Base-by-base conservation (phyloP, 2,113 vertebrate genomes). In the Spilogale gracilis region DNA sequence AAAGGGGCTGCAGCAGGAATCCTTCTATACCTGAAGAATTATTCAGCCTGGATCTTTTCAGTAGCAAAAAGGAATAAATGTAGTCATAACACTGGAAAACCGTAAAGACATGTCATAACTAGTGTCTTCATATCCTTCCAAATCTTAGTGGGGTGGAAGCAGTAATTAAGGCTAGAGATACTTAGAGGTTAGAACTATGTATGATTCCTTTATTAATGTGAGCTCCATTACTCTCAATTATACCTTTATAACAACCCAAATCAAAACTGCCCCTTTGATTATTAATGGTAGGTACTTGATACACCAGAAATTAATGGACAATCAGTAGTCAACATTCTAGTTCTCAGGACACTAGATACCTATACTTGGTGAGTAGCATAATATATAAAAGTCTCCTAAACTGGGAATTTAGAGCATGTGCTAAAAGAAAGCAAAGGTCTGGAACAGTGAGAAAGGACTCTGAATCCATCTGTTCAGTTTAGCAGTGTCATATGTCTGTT, bases 351-450 rank as follows among this genome's bases (percentile, higher is more conserved):
- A 94, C 45, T 79, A 61, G 38, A 80, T n/a, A 45, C 25, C 13
- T 27, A 74, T 60, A 90, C 6, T 25, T 45, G 74, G 9, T 83
- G 50, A 85, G 10, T 43, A 81, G 32, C 30, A 86, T 60, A 69
- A 38, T 65, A 18, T 11, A 38, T 21, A 88, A 71, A 89, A 32
- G 14, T 27, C 54, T 58, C 32, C 43, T 71, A 78, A 82, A 27
- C 18, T 30, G 20, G 74, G 23, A 87, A 82, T 88, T 96, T 56
- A 95, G 61, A 85, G 10, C 43, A 69, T 80, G 17, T 84, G 45
- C 27, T 90, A 58, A 83, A 87, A 90, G 91, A 88, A 78, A 73
- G n/a, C 21, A 83, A 50, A 90, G 45, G 76, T 18, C 91, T 95
- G 5, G 38, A 78, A 83, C 1, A 79, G 73, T 79, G 79, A 89